Evolutionary conservation across 2,113 vertebrate genomes (phyloP).

Genomic region (Xiphophorus hellerii): DNA sequence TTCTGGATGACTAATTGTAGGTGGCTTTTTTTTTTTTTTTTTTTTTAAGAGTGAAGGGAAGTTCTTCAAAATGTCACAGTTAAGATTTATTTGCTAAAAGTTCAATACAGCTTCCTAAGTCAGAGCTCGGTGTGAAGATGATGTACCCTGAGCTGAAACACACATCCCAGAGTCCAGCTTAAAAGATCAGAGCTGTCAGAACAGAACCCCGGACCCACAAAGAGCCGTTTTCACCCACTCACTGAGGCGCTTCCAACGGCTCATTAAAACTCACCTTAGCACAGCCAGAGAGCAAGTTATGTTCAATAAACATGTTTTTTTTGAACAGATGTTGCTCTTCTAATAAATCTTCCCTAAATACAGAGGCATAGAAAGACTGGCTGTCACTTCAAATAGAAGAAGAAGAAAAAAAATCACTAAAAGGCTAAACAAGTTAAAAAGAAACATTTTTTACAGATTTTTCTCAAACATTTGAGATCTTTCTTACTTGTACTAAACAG

Average conservation of each 20-base stretch:
- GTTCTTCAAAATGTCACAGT: background rate
- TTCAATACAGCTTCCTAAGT: background rate
- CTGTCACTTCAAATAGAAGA: no score
- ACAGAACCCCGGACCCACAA: background rate
- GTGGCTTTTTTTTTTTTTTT: no score
- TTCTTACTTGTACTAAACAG: no score
- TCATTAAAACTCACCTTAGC: background rate
- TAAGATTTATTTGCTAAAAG: background rate
- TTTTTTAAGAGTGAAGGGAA: conserved; percentile 6
- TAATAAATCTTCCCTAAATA: background rate
- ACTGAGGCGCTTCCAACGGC: background rate
- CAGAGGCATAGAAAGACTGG: no score
- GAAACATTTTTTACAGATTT: no score
- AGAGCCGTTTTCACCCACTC: background rate
- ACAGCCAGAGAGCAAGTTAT: background rate
- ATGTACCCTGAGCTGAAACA: background rate
- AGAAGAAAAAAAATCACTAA: no score
- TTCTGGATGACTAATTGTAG: background rate
- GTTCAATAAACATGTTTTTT: background rate
- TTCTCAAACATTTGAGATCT: no score
- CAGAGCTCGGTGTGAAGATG: background rate
- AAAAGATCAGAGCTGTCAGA: background rate
- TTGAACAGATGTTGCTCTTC: background rate
- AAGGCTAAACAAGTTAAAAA: no score
- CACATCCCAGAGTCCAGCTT: background rate